phyloP scores from a whole-genome alignment of 2,888 invertebrate genomes.

The Tholera decimalis region DNA sequence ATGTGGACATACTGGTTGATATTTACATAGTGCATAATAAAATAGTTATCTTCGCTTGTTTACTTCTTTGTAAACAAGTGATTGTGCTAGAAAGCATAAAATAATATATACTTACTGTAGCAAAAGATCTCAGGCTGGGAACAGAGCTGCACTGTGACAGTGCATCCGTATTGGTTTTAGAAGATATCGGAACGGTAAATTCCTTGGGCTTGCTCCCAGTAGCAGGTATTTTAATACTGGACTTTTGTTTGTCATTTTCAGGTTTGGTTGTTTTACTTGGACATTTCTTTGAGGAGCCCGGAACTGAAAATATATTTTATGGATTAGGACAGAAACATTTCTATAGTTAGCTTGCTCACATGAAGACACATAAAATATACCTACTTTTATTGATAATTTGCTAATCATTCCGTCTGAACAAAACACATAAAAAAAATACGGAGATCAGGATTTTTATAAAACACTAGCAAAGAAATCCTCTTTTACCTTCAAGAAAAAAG shows the following conservation, averaged over 20 bases:
- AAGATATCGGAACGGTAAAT: conserved; percentile 52
- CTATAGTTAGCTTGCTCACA: too few relatives aligned
- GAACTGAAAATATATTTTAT: conserved; percentile 61
- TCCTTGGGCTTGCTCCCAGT: conserved; percentile 62
- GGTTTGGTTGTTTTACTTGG: conserved; percentile 72
- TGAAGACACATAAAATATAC: background rate
- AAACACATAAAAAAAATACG: too few relatives aligned
- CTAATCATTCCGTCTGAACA: background rate
- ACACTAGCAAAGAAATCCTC: background rate
- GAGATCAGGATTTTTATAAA: too few relatives aligned
- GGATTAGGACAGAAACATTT: background rate
- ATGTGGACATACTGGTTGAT: too few relatives aligned
- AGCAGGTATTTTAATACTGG: conserved; percentile 52
- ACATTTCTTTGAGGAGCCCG: conserved; percentile 71
- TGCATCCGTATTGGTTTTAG: conserved; percentile 73
- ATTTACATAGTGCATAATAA: too few relatives aligned
- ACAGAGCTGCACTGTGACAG: conserved; percentile 83
- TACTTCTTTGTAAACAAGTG: background rate
- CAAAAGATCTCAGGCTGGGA: conserved; percentile 81
- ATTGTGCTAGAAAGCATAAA: background rate
- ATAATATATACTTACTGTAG: conserved; percentile 78
- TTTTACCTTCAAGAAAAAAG: background rate
- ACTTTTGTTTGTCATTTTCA: conserved; percentile 71
- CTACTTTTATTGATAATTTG: background rate
- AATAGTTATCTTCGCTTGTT: too few relatives aligned